phyloP scores from a whole-genome alignment of 2,888 invertebrate genomes.

The Epirrhoe alternata region DNA sequence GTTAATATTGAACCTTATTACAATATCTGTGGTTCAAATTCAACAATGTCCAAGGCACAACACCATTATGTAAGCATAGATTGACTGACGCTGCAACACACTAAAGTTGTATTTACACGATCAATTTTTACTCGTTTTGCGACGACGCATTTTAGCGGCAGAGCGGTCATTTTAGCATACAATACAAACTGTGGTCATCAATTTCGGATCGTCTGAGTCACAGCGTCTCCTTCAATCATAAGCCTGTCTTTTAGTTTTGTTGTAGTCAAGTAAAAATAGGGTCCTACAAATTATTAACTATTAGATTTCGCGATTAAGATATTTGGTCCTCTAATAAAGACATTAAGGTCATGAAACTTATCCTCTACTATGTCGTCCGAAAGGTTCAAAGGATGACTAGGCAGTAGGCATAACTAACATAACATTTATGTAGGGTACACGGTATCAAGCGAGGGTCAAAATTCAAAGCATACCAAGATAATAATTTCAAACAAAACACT shows the following conservation, averaged over 20 bases:
- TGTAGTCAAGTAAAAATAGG: too few relatives aligned
- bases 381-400: not conserved
- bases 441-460: slow-evolving; percentile 5
- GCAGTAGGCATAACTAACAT: not conserved
- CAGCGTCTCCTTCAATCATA: too few relatives aligned
- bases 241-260: too few relatives aligned
- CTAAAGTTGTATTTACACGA: too few relatives aligned
- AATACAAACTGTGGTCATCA: too few relatives aligned
- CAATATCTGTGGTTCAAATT: not conserved
- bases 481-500: slow-evolving; percentile 19
- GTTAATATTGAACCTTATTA: not conserved
- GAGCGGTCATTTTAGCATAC: too few relatives aligned
- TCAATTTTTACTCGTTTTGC: too few relatives aligned
- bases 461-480: slow-evolving; percentile 19
- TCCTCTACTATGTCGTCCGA: not conserved
- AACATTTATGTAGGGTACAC: slow-evolving; percentile 2
- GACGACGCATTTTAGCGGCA: too few relatives aligned
- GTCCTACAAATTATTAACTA: too few relatives aligned
- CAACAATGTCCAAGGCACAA: too few relatives aligned
- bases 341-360: too few relatives aligned
- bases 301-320: not conserved
- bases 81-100: not conserved
- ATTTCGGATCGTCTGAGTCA: too few relatives aligned
- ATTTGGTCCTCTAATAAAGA: not conserved
- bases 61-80: not conserved